Evolutionary conservation across 2,888 invertebrate species (phyloP), one percentile per base, ranked within the genome.

Genomic region (Odiellus spinosus): DNA sequence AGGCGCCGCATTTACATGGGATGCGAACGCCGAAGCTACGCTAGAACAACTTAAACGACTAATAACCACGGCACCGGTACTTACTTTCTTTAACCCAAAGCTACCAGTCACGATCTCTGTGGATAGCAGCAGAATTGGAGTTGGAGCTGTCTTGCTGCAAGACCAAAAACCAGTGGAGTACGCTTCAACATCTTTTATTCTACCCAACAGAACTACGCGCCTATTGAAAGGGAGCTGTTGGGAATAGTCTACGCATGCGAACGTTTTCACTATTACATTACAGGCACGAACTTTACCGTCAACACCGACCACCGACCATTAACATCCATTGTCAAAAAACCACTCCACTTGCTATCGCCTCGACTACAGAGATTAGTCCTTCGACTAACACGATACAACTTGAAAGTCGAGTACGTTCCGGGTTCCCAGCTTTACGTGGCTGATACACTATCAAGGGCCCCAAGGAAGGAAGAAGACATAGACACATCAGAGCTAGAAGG

Each of bases 291-390:
- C 19, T 55, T 66, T 35, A 44, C 40, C n/a, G 44, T 65, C 2
- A 55, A 59, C 51, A 67, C 64, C 0, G 64, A 67, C 48, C 64
- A 65, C 53, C 63, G 62, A 49, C 64, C 64, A 1, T 49, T 64
- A 5, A 44, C 63, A 1, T 50, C 61, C 17, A 47, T 67, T 3
- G 42, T 66, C 11, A 55, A 59, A 2, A 65, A 64, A 50, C 50
- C 58, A 4, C 46, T 65, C 5, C 58, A 57, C 26, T 60, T 62
- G 10, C 48, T 66, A 5, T 59, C 63, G 1, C 59, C 64, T 3
- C 48, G 64, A 42, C 45, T 66, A 12, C 63, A 66, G 47, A 40
- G 63, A 33, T 58, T 67, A 17, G 48, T 61, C 36, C 54, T 64
- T 47, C 12, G 40, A 6, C 38, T 47, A 2, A 32, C 40, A 12